Percentiles rank a stretch among this genome's conserved stretches.
Evolutionary conservation across 2,888 invertebrate genomes (phyloP).

Genomic region (Rhamphomyia laevipes): DNA sequence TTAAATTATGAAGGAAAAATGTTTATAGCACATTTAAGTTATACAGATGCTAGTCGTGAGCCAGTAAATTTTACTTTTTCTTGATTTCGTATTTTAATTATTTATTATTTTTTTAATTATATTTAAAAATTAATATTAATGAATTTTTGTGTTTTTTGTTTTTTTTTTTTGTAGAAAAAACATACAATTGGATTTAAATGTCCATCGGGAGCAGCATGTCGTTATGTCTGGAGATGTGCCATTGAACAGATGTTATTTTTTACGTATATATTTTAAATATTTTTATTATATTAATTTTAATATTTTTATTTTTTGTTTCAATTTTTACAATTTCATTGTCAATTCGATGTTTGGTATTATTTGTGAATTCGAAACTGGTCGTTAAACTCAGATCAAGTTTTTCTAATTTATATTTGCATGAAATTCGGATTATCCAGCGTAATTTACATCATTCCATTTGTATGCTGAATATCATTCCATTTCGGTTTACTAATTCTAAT

Average conservation of each 20-base stretch:
- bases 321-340: background rate
- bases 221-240: slow-evolving; percentile 95
- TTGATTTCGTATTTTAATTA: background rate
- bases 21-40: slow-evolving; percentile 90
- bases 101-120: background rate
- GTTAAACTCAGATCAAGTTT: too few species aligned
- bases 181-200: slow-evolving; percentile 94
- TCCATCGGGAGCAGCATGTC: slow-evolving; percentile 80
- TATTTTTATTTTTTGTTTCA: background rate
- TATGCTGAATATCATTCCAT: too few species aligned
- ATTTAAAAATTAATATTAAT: background rate
- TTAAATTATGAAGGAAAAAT: slow-evolving; percentile 96
- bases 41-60: slow-evolving; percentile 66
- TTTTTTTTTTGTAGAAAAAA: slow-evolving; percentile 53
- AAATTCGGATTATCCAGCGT: too few species aligned
- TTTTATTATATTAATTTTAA: background rate
- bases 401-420: too few species aligned
- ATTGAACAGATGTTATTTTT: slow-evolving; percentile 97
- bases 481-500: too few species aligned
- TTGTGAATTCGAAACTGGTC: too few species aligned
- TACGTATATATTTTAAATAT: slow-evolving; percentile 56
- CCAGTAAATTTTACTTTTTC: slow-evolving; percentile 30
- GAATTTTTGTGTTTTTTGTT: slow-evolving; percentile 8
- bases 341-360: background rate
- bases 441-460: too few species aligned